A percentile compares a stretch with the other conserved stretches of the same genome.
Evolutionary conservation across 1,140 invertebrate species (phyloP).

Genomic region (Anadara kagoshimensis): DNA sequence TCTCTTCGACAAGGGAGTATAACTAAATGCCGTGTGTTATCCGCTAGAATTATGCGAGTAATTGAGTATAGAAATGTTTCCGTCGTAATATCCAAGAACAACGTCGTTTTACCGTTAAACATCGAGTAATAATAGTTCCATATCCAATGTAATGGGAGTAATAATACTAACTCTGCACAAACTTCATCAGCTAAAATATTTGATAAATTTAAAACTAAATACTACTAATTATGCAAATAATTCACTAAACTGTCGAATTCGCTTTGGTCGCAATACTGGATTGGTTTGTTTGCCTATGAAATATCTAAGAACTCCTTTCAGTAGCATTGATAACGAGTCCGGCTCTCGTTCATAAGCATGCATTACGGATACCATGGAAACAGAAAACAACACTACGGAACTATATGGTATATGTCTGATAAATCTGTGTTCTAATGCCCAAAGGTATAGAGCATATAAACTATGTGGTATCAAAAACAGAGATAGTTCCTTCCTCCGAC

Average conservation of each 20-base stretch:
- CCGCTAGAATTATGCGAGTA: no score
- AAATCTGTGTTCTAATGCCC: slow-evolving; percentile 35
- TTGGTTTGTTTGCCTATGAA: slow-evolving; percentile 56
- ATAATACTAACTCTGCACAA: no score
- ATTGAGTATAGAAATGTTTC: no score
- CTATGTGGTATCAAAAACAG: slow-evolving; percentile 63
- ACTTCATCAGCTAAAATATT: no score
- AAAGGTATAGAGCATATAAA: slow-evolving; percentile 51
- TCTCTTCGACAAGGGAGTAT: no score
- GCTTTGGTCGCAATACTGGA: slow-evolving; percentile 15
- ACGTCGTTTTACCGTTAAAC: no score
- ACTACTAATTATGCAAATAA: slow-evolving; percentile 30
- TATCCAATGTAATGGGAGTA: no score
- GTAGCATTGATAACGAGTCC: slow-evolving; percentile 54
- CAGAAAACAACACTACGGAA: slow-evolving; percentile 50
- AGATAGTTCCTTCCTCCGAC: slow-evolving; percentile 57
- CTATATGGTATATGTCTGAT: slow-evolving; percentile 45
- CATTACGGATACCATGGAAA: slow-evolving; percentile 64
- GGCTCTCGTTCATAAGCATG: slow-evolving; percentile 66
- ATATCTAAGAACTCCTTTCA: slow-evolving; percentile 55
- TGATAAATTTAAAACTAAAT: no score
- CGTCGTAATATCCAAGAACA: no score
- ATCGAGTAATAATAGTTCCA: no score
- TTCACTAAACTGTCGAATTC: slow-evolving; percentile 31
- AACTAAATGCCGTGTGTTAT: no score